A percentile compares a stretch with the other conserved stretches of the same genome.
These are phyloP conservation scores for Nesoenas mayeri DNA, from an alignment of 2,113 vertebrate species.

Conservation along the genomic window DNA sequence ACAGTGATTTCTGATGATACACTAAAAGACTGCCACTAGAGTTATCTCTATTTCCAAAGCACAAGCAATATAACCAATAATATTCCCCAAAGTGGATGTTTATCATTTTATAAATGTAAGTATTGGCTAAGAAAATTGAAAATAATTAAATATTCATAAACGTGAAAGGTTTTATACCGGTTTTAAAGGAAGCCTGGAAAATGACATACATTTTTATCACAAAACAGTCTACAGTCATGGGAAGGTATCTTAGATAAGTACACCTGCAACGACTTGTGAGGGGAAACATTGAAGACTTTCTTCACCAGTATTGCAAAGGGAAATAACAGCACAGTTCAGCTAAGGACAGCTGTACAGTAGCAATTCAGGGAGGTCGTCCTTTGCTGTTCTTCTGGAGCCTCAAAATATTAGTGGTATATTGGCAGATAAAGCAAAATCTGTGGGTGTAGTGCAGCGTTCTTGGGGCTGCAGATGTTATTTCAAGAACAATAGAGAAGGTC, in stretches of 20 bases:
- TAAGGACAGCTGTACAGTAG: constrained; percentile 8
- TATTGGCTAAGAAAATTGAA: not conserved
- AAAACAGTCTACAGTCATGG: not conserved
- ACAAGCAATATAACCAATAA: not conserved
- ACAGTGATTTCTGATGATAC: not conserved
- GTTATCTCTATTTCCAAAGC: not conserved
- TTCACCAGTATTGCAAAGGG: not conserved
- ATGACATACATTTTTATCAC: not conserved
- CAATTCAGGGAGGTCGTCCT: not conserved
- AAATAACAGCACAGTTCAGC: not conserved
- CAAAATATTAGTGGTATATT: not conserved
- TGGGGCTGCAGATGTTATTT: not conserved
- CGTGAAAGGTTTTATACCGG: not conserved
- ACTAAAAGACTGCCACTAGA: not conserved
- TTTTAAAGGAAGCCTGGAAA: constrained; percentile 10
- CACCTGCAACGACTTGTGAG: not conserved
- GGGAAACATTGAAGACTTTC: not conserved
- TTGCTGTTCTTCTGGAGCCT: not conserved
- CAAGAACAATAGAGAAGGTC: not conserved
- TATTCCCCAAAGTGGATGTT: not conserved
- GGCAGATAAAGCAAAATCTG: constrained; percentile 19
- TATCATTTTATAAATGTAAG: not conserved
- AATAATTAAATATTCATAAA: constrained; percentile 33
- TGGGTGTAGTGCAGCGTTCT: not conserved
- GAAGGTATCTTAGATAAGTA: not conserved